phyloP scores from a whole-genome alignment of 2,888 invertebrate species.

The Orthonevra nobilis region DNA sequence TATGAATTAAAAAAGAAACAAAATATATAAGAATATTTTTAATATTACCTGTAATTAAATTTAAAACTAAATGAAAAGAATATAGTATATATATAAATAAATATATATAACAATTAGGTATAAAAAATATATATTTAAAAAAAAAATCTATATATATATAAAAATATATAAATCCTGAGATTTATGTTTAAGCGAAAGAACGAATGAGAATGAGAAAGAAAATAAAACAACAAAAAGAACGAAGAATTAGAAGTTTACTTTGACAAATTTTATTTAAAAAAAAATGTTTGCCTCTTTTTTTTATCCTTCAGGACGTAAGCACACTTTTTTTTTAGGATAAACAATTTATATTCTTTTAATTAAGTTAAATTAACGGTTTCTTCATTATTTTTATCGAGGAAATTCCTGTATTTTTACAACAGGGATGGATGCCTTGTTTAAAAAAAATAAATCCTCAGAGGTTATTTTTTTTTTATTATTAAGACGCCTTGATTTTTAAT shows the following conservation, averaged over 20 bases:
- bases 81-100: conserved; percentile 45
- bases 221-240: too few species aligned
- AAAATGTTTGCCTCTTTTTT: conserved; percentile 28
- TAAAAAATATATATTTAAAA: conserved; percentile 24
- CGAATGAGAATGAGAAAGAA: conserved; percentile 24
- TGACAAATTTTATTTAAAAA: conserved; percentile 17
- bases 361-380: background rate
- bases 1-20: conserved; percentile 49
- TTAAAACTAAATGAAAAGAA: conserved; percentile 24
- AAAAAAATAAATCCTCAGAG: background rate
- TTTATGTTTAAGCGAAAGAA: conserved; percentile 47
- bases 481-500: conserved; percentile 2
- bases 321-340: conserved; percentile 7
- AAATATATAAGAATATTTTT: conserved; percentile 63
- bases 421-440: background rate
- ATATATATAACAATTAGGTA: conserved; percentile 47
- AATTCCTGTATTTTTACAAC: background rate
- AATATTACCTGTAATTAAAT: conserved; percentile 66
- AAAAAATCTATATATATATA: conserved; percentile 48
- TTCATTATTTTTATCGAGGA: background rate
- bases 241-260: too few species aligned
- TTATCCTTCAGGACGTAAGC: conserved; percentile 48
- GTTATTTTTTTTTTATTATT: background rate
- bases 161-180: conserved; percentile 44
- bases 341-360: background rate